A percentile compares a stretch with the other conserved stretches of the same genome.
phyloP scores from a whole-genome alignment of 2,113 vertebrate species.

The Pholis gunnellus region DNA sequence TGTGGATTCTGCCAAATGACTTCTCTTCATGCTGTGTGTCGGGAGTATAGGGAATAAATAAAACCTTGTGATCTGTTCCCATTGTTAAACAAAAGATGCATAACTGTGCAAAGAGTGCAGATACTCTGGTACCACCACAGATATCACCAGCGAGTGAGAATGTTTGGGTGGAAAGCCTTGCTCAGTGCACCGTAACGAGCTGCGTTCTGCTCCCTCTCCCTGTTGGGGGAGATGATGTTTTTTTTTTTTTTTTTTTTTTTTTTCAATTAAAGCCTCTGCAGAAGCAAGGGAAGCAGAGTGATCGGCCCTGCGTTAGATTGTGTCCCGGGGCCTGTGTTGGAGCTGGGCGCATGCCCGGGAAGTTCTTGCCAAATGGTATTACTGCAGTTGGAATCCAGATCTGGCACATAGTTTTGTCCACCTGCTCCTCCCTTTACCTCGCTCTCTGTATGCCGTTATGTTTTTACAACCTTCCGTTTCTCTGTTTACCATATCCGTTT shows the following conservation, averaged over 20 bases:
- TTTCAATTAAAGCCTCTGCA: conserved; percentile 73
- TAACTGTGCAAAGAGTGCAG: conserved; percentile 28
- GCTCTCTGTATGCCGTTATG: neutral
- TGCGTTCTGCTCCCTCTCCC: conserved; percentile 36
- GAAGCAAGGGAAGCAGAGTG: conserved; percentile 47
- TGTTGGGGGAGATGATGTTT: conserved; percentile 49
- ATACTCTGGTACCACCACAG: neutral
- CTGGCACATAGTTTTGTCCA: conserved; percentile 39
- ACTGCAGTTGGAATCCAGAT: conserved; percentile 45
- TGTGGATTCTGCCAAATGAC: conserved; percentile 39
- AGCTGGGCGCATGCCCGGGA: conserved; percentile 26
- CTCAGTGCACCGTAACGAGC: conserved; percentile 56
- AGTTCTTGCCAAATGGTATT: conserved; percentile 65
- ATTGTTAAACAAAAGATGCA: neutral
- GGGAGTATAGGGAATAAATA: conserved; percentile 7
- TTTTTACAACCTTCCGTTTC: conserved; percentile 8
- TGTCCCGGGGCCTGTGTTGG: conserved; percentile 38
- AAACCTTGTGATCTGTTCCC: conserved; percentile 3
- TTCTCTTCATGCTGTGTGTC: conserved; percentile 16
- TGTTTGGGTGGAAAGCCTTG: conserved; percentile 25
- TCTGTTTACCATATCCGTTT: neutral
- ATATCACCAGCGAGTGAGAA: conserved; percentile 35
- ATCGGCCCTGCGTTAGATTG: conserved; percentile 39
- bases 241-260: neutral
- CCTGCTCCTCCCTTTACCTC: conserved; percentile 30